phyloP scores from a whole-genome alignment of 2,113 vertebrate genomes.

The Gasterosteus aculeatus region DNA sequence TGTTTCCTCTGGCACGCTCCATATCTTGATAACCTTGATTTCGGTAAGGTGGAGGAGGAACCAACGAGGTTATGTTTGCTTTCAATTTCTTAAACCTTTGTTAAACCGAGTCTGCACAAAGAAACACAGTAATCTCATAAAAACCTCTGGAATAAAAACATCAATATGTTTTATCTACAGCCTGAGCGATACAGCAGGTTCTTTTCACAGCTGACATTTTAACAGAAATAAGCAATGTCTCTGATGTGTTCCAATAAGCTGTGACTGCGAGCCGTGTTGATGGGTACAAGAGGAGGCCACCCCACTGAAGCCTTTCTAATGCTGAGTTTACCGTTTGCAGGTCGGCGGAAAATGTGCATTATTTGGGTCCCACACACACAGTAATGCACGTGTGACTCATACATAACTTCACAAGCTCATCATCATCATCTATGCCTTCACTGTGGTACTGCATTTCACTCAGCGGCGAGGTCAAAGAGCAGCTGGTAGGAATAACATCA shows the following conservation, averaged over 20 bases:
- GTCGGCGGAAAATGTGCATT: not conserved
- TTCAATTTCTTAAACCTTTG: conserved; percentile 36
- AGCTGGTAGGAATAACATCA: conserved; percentile 46
- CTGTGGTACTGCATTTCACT: conserved; percentile 19
- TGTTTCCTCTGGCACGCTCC: conserved; percentile 54
- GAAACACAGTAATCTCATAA: conserved; percentile 43
- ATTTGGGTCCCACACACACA: conserved; percentile 3
- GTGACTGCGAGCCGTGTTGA: not conserved
- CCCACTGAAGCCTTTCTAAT: not conserved
- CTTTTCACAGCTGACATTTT: conserved; percentile 6
- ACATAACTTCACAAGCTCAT: not conserved
- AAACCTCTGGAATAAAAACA: conserved; percentile 43
- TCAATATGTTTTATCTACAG: conserved; percentile 24
- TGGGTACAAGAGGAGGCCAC: not conserved
- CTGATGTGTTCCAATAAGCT: not conserved
- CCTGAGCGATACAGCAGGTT: not conserved
- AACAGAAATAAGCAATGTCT: not conserved
- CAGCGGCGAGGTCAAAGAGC: conserved; percentile 30
- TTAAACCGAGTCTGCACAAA: conserved; percentile 23
- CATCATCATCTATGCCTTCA: not conserved
- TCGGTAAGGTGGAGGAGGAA: conserved; percentile 62
- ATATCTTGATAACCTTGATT: conserved; percentile 75
- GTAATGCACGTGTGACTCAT: conserved; percentile 22
- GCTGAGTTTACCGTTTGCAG: not conserved
- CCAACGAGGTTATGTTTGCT: conserved; percentile 56